These are phyloP conservation scores for Sebastes miniatus DNA, from an alignment of 2,797 vertebrate genomes.

Conservation along the genomic window DNA sequence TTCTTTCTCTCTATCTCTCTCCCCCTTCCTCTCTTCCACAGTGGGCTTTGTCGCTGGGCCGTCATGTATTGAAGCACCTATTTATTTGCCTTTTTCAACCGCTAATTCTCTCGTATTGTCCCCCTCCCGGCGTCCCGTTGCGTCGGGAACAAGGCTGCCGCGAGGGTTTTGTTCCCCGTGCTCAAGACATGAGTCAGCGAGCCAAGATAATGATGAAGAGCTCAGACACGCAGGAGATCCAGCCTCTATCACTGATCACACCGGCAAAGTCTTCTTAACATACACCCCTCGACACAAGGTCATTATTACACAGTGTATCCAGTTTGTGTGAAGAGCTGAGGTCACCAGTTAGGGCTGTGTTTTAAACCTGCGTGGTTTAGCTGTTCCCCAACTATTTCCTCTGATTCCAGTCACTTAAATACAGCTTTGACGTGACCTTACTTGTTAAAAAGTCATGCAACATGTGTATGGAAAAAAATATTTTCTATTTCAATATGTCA, in stretches of 20 bases:
- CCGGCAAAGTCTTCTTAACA: conserved; percentile 25
- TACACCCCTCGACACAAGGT: conserved; percentile 19
- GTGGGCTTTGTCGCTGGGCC: conserved; percentile 89
- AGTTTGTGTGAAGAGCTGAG: conserved; percentile 20
- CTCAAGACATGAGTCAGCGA: conserved; percentile 86
- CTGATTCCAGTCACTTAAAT: neutral
- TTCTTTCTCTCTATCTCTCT: neutral
- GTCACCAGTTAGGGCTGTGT: conserved; percentile 14
- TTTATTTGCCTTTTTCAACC: conserved; percentile 97
- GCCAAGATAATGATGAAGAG: conserved; percentile 80
- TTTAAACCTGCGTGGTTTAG: conserved; percentile 14
- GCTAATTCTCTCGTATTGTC: conserved; percentile 92
- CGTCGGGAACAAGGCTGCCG: conserved; percentile 86
- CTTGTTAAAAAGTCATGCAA: neutral
- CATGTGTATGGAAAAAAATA: neutral
- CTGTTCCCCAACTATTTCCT: neutral
- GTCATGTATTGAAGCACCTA: conserved; percentile 94
- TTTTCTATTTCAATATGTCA: neutral
- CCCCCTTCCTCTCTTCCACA: conserved; percentile 36
- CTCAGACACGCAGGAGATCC: conserved; percentile 63
- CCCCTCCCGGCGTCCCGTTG: conserved; percentile 82
- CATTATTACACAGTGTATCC: conserved; percentile 12
- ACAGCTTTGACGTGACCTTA: neutral
- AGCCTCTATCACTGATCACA: conserved; percentile 46
- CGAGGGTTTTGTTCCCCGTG: conserved; percentile 77